Conservation (phyloP, 1,140 invertebrate genomes). For the Drosophila grimshawi region DNA sequence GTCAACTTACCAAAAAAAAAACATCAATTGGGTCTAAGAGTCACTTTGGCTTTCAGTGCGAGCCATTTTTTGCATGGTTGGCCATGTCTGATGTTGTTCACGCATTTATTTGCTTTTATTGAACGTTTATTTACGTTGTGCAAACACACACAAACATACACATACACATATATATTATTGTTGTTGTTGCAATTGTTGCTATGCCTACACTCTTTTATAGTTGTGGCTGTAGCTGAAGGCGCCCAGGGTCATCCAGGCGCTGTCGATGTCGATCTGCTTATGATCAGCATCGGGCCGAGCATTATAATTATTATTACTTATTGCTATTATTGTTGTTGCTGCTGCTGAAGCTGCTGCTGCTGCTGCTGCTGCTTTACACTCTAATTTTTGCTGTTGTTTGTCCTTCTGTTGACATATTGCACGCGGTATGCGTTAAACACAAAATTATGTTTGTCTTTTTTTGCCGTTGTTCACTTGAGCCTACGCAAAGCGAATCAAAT, state of each 20-base stretch:
- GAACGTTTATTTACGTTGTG: conserved; percentile 74
- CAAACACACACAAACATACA: conserved; percentile 22
- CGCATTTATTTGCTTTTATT: conserved; percentile 77
- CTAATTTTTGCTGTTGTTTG: conserved; percentile 58
- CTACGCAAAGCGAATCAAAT: conserved; percentile 51
- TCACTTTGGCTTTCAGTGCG: conserved; percentile 50
- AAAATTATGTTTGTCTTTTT: conserved; percentile 8
- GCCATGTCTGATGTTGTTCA: conserved; percentile 55
- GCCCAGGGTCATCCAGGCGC: conserved; percentile 62
- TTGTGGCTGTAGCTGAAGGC: background rate
- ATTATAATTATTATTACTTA: conserved; percentile 64
- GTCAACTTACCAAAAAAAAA: conserved; percentile 7
- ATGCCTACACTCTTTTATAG: conserved; percentile 39
- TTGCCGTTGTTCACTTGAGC: conserved; percentile 41
- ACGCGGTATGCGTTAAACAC: conserved; percentile 47
- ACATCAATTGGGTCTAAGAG: conserved; percentile 58
- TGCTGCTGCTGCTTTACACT: conserved; percentile 24
- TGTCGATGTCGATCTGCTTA: conserved; percentile 65
- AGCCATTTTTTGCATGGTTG: conserved; percentile 64
- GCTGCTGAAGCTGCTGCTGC: background rate
- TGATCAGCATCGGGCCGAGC: conserved; percentile 55
- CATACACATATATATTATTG: conserved; percentile 7
- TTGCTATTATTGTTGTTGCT: conserved; percentile 45
- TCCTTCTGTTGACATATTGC: conserved; percentile 83
- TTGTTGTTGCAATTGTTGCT: conserved; percentile 18